A percentile compares a stretch with the other conserved stretches of the same genome.
Conservation (phyloP, 2,113 vertebrate species). For the Caracal caracal region DNA sequence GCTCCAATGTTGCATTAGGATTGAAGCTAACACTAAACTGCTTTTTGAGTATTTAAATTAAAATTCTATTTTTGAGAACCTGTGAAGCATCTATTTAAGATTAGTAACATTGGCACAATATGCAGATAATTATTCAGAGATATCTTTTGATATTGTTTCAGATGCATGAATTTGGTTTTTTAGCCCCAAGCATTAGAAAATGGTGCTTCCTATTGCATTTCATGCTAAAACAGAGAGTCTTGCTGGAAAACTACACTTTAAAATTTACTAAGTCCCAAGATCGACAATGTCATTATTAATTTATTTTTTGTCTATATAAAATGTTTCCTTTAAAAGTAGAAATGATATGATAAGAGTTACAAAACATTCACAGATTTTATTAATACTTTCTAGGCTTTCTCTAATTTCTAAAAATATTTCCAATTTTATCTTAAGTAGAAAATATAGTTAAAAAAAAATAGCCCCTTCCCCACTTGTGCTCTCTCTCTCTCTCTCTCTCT, state of each 20-base stretch:
- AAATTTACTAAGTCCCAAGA: neutral
- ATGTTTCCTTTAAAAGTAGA: neutral
- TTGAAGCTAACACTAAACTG: neutral
- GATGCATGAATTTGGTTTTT: neutral
- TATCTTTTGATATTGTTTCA: conserved; percentile 23
- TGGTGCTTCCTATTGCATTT: neutral
- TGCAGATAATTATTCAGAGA: conserved; percentile 41
- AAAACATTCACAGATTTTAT: conserved; percentile 1
- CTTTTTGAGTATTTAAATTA: conserved; percentile 9
- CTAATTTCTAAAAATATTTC: conserved; percentile 17
- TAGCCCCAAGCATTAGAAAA: neutral
- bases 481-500: too few relatives aligned
- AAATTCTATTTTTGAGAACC: conserved; percentile 48
- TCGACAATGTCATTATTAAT: neutral
- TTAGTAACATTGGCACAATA: conserved; percentile 25
- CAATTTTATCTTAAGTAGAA: neutral
- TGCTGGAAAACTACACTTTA: neutral
- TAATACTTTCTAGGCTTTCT: neutral
- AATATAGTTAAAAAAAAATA: neutral
- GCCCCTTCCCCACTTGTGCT: too few relatives aligned
- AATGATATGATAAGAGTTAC: neutral
- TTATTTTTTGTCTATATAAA: neutral
- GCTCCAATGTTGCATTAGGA: neutral
- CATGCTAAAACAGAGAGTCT: neutral
- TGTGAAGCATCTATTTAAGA: conserved; percentile 27